Conservation (phyloP, 2,888 invertebrate genomes). For the Protonemura montana region DNA sequence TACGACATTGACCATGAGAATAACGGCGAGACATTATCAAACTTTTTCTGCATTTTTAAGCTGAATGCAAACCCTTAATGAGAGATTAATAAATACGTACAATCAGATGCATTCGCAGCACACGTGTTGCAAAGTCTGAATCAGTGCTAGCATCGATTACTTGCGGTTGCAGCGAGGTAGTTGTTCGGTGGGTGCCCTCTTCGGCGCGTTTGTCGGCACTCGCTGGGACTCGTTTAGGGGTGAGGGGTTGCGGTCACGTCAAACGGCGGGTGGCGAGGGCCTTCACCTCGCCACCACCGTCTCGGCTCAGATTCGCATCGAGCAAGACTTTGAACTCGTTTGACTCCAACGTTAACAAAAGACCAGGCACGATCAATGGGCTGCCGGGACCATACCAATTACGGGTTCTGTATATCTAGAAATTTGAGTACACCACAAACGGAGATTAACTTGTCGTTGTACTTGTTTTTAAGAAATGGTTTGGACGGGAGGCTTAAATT, state of each 20-base stretch:
- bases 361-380: neutral
- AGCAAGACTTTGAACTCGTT: neutral
- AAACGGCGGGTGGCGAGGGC: neutral
- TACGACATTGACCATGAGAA: neutral
- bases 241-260: neutral
- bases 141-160: neutral
- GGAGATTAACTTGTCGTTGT: neutral
- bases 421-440: neutral
- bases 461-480: neutral
- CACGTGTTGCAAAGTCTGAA: neutral
- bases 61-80: neutral
- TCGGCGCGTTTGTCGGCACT: neutral
- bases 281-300: neutral
- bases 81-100: neutral
- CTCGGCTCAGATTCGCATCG: neutral
- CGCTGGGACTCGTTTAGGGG: neutral
- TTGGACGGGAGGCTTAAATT: neutral
- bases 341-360: neutral
- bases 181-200: neutral
- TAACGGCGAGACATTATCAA: neutral
- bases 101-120: neutral
- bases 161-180: neutral
- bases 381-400: neutral
- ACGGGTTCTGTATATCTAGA: neutral
- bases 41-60: neutral